A percentile compares a stretch with the other conserved stretches of the same genome.
These are phyloP conservation scores for Blastomussa wellsi DNA, from an alignment of 92 coral and sea anemone genomes.

Conservation along the genomic window DNA sequence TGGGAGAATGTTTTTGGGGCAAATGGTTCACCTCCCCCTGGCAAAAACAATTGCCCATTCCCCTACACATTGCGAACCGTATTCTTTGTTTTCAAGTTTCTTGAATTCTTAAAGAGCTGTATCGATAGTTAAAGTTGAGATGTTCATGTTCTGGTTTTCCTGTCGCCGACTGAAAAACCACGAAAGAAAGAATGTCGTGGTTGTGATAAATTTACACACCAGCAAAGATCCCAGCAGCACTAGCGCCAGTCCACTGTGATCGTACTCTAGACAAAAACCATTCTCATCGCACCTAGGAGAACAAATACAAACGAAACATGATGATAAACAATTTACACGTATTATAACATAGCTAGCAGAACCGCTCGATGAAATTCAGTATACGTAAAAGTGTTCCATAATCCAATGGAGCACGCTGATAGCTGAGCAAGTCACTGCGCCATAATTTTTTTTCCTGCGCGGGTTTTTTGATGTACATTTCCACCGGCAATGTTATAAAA, in stretches of 20 bases:
- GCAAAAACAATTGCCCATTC: too few species aligned
- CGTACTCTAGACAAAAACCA: slow-evolving; percentile 71
- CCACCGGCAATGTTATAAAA: too few species aligned
- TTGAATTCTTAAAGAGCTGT: neutral
- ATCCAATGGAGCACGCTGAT: too few species aligned
- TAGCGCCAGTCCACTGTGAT: slow-evolving; percentile 50
- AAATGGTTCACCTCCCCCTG: too few species aligned
- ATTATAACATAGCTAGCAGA: too few species aligned
- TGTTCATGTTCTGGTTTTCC: slow-evolving; percentile 27
- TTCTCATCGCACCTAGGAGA: slow-evolving; percentile 54
- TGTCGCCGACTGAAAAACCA: slow-evolving; percentile 49
- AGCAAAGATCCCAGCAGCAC: slow-evolving; percentile 42
- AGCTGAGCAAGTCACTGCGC: too few species aligned
- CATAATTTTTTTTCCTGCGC: too few species aligned
- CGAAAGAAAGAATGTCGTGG: slow-evolving; percentile 46
- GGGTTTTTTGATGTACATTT: too few species aligned
- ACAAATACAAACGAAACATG: neutral
- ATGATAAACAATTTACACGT: neutral
- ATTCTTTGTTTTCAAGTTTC: neutral
- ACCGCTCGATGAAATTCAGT: too few species aligned
- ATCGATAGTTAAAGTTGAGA: neutral
- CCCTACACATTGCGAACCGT: too few species aligned
- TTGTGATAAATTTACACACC: slow-evolving; percentile 42
- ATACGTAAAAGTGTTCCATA: too few species aligned
- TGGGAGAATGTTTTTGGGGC: too few species aligned